A percentile compares a stretch with the other conserved stretches of the same genome.
phyloP scores from a whole-genome alignment of 2,888 invertebrate species.

The Eudasyphora cyanicolor region DNA sequence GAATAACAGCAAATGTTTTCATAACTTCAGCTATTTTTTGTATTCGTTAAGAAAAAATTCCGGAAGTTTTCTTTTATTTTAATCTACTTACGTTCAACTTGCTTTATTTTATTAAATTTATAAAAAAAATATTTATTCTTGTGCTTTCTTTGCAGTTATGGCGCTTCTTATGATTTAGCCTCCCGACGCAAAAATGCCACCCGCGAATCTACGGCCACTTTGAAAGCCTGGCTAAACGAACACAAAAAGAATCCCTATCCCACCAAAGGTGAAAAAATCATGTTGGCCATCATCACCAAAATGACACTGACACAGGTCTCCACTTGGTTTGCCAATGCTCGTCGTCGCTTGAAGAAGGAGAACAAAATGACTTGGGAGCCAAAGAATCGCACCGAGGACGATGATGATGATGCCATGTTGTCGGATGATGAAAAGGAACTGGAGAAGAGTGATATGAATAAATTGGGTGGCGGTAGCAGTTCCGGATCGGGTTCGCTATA shows the following conservation, averaged over 20 bases:
- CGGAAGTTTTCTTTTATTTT: conserved; percentile 18
- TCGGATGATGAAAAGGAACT: conserved; percentile 93
- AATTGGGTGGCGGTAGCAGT: conserved; percentile 16
- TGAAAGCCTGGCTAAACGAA: conserved; percentile 98
- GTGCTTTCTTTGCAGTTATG: conserved; percentile 84
- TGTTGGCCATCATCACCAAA: conserved; percentile 96
- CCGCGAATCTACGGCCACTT: conserved; percentile 96
- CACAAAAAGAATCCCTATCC: conserved; percentile 98
- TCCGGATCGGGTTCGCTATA: conserved; percentile 3
- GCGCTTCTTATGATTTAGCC: conserved; percentile 96
- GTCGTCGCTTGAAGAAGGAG: conserved; percentile 95
- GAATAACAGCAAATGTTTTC: not conserved
- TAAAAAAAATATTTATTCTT: conserved; percentile 16
- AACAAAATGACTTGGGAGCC: conserved; percentile 99
- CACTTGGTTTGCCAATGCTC: conserved; percentile 98
- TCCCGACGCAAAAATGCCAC: conserved; percentile 98
- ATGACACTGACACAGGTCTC: conserved; percentile 97
- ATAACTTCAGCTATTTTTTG: not conserved
- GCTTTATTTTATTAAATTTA: conserved; percentile 20
- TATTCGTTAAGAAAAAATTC: not conserved
- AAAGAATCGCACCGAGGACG: conserved; percentile 93
- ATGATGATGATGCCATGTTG: conserved; percentile 91
- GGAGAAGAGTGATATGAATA: conserved; percentile 76
- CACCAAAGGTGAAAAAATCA: conserved; percentile 97
- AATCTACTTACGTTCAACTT: conserved; percentile 59